Percentiles rank a stretch among this genome's conserved stretches.
These are phyloP conservation scores for Beroe forskalii DNA, from an alignment of 37 sponge, comb jelly and placozoan genomes.

Conservation along the genomic window DNA sequence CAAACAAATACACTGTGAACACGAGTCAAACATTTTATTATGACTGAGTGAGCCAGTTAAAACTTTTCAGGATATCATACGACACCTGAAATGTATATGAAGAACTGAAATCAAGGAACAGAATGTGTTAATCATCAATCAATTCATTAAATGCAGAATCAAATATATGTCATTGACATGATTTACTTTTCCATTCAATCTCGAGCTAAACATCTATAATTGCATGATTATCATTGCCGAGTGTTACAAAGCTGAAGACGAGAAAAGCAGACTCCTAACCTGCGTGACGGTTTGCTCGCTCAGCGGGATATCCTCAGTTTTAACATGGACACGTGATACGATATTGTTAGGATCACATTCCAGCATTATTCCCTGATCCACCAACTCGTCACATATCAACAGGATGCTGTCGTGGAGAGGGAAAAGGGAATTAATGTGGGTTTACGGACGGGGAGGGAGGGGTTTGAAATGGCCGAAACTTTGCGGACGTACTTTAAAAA, in stretches of 20 bases:
- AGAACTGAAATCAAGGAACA: no score
- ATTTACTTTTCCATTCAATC: no score
- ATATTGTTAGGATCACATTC: conserved; percentile 55
- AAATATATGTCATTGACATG: no score
- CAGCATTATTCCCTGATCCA: conserved; percentile 21
- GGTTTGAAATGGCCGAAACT: neutral
- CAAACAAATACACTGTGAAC: no score
- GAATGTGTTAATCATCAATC: no score
- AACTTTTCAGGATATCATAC: conserved; percentile 64
- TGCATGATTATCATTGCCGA: no score
- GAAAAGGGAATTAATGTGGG: neutral
- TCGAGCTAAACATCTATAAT: no score
- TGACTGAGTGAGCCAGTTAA: conserved; percentile 57
- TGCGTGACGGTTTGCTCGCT: conserved; percentile 58
- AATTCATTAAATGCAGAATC: no score
- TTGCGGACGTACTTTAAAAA: no score
- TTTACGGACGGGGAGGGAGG: neutral
- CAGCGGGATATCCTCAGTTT: conserved; percentile 51
- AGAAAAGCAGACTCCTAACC: conserved; percentile 3
- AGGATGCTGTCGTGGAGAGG: neutral
- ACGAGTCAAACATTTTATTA: neutral
- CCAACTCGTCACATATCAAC: conserved; percentile 62
- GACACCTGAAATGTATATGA: conserved; percentile 14
- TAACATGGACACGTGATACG: conserved; percentile 25
- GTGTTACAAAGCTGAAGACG: no score